Percentiles rank a stretch among this genome's conserved stretches.
Evolutionary conservation across 2,797 vertebrate species (phyloP).

Genomic region (Oreochromis mossambicus): DNA sequence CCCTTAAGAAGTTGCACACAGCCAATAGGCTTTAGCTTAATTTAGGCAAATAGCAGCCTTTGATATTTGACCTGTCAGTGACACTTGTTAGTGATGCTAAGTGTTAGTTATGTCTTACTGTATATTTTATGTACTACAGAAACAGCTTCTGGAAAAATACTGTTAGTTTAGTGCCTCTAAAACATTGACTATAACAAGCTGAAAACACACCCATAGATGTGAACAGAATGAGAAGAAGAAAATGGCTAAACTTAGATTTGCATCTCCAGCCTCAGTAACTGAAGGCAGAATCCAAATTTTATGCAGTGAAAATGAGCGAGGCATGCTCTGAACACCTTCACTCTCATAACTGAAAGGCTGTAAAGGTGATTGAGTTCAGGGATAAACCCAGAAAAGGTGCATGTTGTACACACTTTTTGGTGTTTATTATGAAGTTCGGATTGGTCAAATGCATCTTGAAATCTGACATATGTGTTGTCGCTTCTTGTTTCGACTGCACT

Average conservation of each 20-base stretch:
- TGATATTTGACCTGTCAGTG: neutral
- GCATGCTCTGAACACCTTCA: neutral
- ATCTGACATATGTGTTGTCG: neutral
- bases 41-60: neutral
- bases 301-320: neutral
- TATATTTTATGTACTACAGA: neutral
- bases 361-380: neutral
- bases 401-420: neutral
- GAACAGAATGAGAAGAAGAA: neutral
- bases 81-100: neutral
- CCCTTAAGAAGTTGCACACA: neutral
- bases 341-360: neutral
- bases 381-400: neutral
- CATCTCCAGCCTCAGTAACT: neutral
- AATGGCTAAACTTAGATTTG: rapidly evolving
- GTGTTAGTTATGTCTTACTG: neutral
- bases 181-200: neutral
- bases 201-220: neutral
- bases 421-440: neutral
- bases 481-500: neutral
- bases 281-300: neutral
- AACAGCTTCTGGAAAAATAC: neutral
- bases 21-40: neutral
- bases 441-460: neutral
- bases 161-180: neutral